Evolutionary conservation across 2,888 invertebrate species (phyloP).

Genomic region (Agrochola lota): DNA sequence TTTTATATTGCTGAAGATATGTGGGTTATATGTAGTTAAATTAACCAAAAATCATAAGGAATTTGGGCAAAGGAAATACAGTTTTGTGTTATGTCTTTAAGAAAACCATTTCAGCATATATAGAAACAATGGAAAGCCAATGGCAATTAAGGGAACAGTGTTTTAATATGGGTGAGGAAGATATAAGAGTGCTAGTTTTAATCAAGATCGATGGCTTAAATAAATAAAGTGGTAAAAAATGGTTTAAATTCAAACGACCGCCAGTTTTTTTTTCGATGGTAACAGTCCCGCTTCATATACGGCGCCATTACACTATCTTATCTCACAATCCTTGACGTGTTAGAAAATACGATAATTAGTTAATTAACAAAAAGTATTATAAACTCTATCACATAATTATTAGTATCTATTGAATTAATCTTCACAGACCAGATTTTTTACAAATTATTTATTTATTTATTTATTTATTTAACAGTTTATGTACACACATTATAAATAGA

Average conservation of each 20-base stretch:
- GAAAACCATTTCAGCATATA: neutral
- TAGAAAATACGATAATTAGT: neutral
- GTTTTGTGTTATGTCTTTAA: neutral
- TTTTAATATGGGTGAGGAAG: neutral
- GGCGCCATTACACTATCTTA: slow-evolving; percentile 26
- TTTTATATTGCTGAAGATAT: neutral
- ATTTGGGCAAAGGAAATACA: neutral
- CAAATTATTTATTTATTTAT: too few species aligned
- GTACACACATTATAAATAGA: too few species aligned
- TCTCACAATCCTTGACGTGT: slow-evolving; percentile 2
- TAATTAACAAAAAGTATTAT: slow-evolving; percentile 3
- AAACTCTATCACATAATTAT: neutral
- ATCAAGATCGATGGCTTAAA: neutral
- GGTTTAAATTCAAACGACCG: neutral
- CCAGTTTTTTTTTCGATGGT: neutral
- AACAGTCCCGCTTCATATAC: neutral
- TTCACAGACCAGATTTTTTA: neutral
- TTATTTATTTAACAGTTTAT: too few species aligned
- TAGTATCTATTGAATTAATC: neutral
- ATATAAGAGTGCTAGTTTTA: neutral
- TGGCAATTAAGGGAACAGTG: neutral
- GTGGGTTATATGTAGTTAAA: too few species aligned
- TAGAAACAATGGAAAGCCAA: neutral
- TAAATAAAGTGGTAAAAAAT: neutral
- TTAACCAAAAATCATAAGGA: neutral